A percentile compares a stretch with the other conserved stretches of the same genome.
phyloP scores from a whole-genome alignment of 2,797 vertebrate species.

The Erithacus rubecula region DNA sequence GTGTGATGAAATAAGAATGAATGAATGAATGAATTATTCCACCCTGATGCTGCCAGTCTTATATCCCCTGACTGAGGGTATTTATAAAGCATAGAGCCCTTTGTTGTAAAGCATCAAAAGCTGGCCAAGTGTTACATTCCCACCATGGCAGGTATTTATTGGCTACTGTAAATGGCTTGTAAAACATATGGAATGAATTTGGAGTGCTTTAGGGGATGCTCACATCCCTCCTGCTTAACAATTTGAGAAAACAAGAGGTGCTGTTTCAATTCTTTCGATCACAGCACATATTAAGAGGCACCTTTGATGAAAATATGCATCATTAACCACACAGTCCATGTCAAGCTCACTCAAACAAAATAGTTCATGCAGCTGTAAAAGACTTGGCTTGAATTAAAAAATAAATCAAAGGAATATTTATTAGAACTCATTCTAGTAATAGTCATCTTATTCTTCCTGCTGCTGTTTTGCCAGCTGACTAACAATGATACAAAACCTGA shows the following conservation, averaged over 20 bases:
- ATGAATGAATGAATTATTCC: neutral
- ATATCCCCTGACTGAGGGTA: neutral
- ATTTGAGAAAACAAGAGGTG: neutral
- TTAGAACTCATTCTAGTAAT: neutral
- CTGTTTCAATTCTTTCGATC: neutral
- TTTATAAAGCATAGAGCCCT: neutral
- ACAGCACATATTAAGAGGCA: neutral
- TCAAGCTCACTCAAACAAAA: constrained; percentile 8
- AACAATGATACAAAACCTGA: neutral
- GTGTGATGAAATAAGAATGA: neutral
- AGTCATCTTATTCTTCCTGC: neutral
- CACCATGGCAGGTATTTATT: neutral
- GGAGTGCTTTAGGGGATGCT: neutral
- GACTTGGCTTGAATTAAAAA: neutral
- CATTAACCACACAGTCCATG: neutral
- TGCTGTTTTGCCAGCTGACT: neutral
- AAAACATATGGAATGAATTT: neutral
- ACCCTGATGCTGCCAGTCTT: neutral
- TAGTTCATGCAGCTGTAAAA: neutral
- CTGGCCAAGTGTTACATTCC: neutral
- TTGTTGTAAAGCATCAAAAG: neutral
- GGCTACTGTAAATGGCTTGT: neutral
- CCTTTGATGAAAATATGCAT: neutral
- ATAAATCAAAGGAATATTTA: constrained; percentile 20
- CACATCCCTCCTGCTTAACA: neutral